Evolutionary conservation across 2,888 invertebrate genomes (phyloP).

Genomic region (Xestia c-nigrum): DNA sequence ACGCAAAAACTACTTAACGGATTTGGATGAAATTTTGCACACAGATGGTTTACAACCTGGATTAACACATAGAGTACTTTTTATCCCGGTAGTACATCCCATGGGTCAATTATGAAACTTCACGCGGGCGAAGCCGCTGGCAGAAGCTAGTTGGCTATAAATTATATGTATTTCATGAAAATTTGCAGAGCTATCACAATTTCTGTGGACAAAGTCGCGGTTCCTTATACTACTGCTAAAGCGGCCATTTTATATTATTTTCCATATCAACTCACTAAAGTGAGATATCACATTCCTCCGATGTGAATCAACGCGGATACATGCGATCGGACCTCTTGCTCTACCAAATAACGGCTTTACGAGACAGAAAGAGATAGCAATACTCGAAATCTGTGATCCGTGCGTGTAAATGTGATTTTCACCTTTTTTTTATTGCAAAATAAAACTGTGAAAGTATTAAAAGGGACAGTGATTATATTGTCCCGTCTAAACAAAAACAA

Average conservation of each 20-base stretch:
- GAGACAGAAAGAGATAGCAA: neutral
- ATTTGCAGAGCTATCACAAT: no score
- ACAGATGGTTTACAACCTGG: no score
- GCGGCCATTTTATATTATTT: neutral
- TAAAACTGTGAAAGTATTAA: neutral
- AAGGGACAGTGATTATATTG: neutral
- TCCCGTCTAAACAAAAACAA: neutral
- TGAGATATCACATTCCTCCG: neutral
- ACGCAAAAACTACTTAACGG: no score
- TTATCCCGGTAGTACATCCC: no score
- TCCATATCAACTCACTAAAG: neutral
- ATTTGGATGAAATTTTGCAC: no score
- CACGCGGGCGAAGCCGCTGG: no score
- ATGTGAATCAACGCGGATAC: neutral
- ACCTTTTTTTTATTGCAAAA: neutral
- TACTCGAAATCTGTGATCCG: neutral
- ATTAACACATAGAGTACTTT: no score
- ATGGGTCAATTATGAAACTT: no score
- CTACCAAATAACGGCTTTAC: neutral
- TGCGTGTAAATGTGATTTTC: neutral
- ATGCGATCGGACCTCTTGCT: neutral
- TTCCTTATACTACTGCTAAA: no score
- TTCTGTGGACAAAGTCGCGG: no score
- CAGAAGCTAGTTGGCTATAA: no score
- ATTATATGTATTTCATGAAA: no score